Conservation (phyloP, 1,140 invertebrate species). For the Oryctes rhinoceros region DNA sequence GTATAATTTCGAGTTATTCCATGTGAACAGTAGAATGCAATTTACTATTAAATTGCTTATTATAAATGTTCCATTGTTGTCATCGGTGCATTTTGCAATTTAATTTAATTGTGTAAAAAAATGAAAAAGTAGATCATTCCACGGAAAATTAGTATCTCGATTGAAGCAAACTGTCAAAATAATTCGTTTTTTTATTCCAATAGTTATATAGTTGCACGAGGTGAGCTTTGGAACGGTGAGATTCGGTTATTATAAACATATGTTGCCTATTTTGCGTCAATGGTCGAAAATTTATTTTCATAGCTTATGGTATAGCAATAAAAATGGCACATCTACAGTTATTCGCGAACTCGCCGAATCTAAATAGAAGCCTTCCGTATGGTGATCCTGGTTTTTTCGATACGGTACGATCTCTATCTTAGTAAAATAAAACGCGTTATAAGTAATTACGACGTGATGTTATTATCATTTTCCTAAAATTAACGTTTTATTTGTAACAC, state of each 20-base stretch:
- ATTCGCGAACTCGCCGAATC: not conserved
- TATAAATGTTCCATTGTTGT: too few species aligned
- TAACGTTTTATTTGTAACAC: not conserved
- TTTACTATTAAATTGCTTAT: too few species aligned
- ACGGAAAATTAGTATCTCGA: too few species aligned
- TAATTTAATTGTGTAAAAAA: too few species aligned
- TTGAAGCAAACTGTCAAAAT: not conserved
- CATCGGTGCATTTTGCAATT: too few species aligned
- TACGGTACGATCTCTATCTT: too few species aligned
- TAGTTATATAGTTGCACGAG: not conserved
- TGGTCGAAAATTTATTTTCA: conserved; percentile 9
- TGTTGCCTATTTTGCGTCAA: conserved; percentile 1
- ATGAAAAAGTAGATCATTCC: too few species aligned
- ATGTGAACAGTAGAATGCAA: too few species aligned
- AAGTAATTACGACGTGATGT: not conserved
- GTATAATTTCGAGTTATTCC: too few species aligned
- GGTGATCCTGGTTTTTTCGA: too few species aligned
- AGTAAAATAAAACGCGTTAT: not conserved
- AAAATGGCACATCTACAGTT: conserved; percentile 23
- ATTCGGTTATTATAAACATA: not conserved
- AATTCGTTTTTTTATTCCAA: not conserved
- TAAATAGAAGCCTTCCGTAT: conserved; percentile 23
- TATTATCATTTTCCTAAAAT: conserved; percentile 1
- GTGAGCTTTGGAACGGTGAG: not conserved
- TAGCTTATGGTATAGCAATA: not conserved